Evolutionary conservation across 2,113 vertebrate species (phyloP), one percentile per base, ranked within the genome.

Genomic region (Phalacrocorax carbo): DNA sequence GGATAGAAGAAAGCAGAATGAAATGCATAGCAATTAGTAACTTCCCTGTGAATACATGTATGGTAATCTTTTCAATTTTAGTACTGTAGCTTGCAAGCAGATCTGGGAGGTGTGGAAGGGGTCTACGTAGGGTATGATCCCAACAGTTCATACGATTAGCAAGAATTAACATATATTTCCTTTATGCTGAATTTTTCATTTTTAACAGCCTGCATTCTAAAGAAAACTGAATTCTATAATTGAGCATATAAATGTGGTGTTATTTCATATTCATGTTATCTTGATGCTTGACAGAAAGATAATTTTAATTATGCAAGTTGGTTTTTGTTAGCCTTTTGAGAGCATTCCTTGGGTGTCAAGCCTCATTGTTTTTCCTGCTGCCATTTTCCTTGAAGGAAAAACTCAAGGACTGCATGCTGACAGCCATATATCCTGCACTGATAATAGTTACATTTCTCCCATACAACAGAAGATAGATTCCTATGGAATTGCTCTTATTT

Each of bases 131-230:
- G 52, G 57, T 68, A 17, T 61, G 60, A 84, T 85, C 68, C 66
- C 23, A 57, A 36, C 38, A 76, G 21, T 88, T 78, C 40, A 46
- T 81, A 34, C 71, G 68, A 22, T 80, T 83, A 90, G 34, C 64
- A 92, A 94, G 64, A 93, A 93, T 88, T 88, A 91, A 49, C 78
- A 68, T 95, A 36, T 20, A 60, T 95, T 93, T 48, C 64, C 72
- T 61, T 48, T 68, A 40, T 27, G 55, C 30, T 77, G 76, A 66
- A 19, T 78, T 64, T 83, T 81, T 85, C 4, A 1, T 62, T 86
- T 88, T 82, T 69, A 88, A 36, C 49, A 88, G 62, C 18, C 46
- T 62, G 30, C 38, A 36, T 76, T 85, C 60, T 58, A 79, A 73
- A 93, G 73, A 73, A 92, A 91, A 36, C 32, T 2, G 26, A 58